These are phyloP conservation scores for Octopus bimaculoides DNA, from an alignment of 1,140 invertebrate genomes.

Conservation along the genomic window DNA sequence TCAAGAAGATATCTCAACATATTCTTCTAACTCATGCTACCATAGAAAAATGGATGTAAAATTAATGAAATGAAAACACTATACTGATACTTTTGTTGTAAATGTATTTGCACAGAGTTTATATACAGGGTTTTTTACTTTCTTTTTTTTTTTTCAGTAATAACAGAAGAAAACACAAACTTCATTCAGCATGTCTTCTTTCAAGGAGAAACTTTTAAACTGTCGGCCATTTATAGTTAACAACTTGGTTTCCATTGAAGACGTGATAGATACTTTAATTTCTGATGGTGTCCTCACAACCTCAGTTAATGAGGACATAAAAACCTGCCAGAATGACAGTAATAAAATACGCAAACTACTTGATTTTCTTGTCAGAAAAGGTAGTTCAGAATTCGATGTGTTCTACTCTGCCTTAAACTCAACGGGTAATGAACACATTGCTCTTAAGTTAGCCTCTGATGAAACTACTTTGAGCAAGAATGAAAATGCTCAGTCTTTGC, in stretches of 20 bases:
- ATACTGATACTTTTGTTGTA: no score
- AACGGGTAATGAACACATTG: background rate
- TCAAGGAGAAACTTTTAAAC: background rate
- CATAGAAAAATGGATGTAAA: no score
- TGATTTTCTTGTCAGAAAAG: background rate
- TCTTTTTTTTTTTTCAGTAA: no score
- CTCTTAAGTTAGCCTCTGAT: background rate
- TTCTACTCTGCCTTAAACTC: background rate
- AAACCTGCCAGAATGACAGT: background rate
- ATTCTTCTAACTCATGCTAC: no score
- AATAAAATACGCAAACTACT: background rate
- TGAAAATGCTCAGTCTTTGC: no score
- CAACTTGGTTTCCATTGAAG: background rate
- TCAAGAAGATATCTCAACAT: no score
- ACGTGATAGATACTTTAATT: background rate
- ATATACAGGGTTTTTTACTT: no score
- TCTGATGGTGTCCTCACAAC: background rate
- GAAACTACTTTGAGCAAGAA: no score
- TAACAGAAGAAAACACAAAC: no score
- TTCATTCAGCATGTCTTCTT: no score
- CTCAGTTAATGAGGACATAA: background rate
- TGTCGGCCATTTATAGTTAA: background rate
- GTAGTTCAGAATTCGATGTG: background rate
- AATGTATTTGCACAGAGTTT: no score
- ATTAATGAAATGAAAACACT: no score